A percentile compares a stretch with the other conserved stretches of the same genome.
phyloP scores from a whole-genome alignment of 2,113 vertebrate species.

The Ciconia stormi region DNA sequence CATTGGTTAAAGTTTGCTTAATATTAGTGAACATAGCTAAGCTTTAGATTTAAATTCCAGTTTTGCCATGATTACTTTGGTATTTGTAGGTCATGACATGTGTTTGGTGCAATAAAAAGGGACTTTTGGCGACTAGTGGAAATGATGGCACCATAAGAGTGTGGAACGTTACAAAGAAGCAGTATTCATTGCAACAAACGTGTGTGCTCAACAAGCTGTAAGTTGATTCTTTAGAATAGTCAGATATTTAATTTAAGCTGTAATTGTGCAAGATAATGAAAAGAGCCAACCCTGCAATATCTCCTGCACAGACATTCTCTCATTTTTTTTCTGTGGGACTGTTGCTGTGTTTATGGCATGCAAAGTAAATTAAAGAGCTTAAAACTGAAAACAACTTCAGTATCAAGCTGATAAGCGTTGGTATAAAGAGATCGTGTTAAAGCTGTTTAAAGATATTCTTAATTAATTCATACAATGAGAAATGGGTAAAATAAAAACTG shows the following conservation, averaged over 20 bases:
- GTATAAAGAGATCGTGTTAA: neutral
- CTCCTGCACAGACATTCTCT: neutral
- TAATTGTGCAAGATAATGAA: neutral
- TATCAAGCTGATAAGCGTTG: neutral
- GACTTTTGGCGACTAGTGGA: constrained; percentile 91
- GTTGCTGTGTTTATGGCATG: neutral
- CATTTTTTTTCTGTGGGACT: neutral
- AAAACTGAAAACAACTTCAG: neutral
- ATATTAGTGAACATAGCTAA: neutral
- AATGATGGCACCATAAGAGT: constrained; percentile 92
- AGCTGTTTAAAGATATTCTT: neutral
- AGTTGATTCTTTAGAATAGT: constrained; percentile 35
- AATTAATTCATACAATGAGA: neutral
- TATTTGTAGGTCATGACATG: constrained; percentile 89
- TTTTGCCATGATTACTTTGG: neutral
- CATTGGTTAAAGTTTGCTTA: neutral
- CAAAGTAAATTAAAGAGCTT: neutral
- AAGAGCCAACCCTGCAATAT: neutral
- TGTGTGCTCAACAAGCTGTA: constrained; percentile 93
- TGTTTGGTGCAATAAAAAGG: constrained; percentile 93
- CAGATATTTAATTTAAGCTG: neutral
- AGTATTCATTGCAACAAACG: constrained; percentile 93
- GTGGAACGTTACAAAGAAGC: constrained; percentile 95
- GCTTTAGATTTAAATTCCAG: neutral
- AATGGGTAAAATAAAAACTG: neutral